These are phyloP conservation scores for Perca fluviatilis DNA, from an alignment of 2,113 vertebrate species.

Conservation along the genomic window DNA sequence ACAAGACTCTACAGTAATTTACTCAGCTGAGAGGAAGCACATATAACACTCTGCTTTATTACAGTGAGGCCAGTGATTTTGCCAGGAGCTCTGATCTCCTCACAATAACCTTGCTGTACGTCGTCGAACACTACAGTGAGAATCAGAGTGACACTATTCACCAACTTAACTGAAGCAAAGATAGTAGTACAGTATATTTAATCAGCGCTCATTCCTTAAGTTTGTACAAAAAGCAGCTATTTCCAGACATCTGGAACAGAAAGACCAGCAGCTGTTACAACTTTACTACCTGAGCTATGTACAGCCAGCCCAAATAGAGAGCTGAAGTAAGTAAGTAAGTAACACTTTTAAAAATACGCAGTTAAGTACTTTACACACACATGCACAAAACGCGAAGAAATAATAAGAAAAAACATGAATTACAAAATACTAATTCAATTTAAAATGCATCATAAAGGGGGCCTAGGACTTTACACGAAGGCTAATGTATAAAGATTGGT, in stretches of 20 bases:
- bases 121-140: background rate
- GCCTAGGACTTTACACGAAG: too few relatives aligned
- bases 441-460: too few relatives aligned
- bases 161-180: background rate
- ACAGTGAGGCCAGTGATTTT: slow-evolving; percentile 20
- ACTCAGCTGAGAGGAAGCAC: slow-evolving; percentile 56
- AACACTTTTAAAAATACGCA: too few relatives aligned
- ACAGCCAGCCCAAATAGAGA: background rate
- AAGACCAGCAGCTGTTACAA: background rate
- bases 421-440: too few relatives aligned
- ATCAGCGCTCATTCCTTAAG: background rate
- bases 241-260: background rate
- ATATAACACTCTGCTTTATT: slow-evolving; percentile 41
- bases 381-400: too few relatives aligned
- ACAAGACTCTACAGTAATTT: slow-evolving; percentile 67
- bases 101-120: slow-evolving; percentile 31
- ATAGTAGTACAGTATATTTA: background rate
- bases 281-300: too few relatives aligned
- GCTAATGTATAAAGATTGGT: too few relatives aligned
- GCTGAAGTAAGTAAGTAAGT: background rate
- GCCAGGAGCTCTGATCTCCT: slow-evolving; percentile 28
- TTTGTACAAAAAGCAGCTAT: background rate
- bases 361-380: too few relatives aligned
- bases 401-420: too few relatives aligned
- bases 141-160: slow-evolving; percentile 2